Evolutionary conservation across 2,888 invertebrate genomes (phyloP).

Genomic region (Pyrrhia umbra): DNA sequence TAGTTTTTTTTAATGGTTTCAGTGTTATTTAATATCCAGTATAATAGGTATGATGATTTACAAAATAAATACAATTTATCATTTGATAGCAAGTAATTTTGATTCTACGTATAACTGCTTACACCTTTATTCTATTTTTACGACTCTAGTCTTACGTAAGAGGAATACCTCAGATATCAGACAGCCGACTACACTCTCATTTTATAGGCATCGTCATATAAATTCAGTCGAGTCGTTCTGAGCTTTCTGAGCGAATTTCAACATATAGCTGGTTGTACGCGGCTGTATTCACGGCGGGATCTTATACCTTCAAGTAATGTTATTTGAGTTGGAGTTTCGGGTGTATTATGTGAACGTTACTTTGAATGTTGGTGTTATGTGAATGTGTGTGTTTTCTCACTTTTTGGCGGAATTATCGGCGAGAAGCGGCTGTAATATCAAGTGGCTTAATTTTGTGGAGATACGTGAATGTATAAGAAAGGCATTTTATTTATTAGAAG

Average conservation of each 20-base stretch:
- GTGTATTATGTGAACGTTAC: slow-evolving; percentile 51
- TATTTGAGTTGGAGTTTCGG: slow-evolving; percentile 51
- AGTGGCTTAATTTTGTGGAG: slow-evolving; percentile 44
- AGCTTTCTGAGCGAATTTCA: slow-evolving; percentile 46
- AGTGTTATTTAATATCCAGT: too few species aligned
- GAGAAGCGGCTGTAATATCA: slow-evolving; percentile 37
- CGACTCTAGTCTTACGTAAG: slow-evolving; percentile 59
- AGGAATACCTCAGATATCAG: slow-evolving; percentile 57
- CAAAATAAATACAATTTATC: too few species aligned
- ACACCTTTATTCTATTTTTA: slow-evolving; percentile 56
- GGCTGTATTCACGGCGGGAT: slow-evolving; percentile 33
- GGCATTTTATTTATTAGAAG: neutral
- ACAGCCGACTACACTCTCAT: slow-evolving; percentile 64
- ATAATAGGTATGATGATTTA: too few species aligned
- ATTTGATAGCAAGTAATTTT: too few species aligned
- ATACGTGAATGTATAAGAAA: slow-evolving; percentile 1
- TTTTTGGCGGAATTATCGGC: slow-evolving; percentile 33
- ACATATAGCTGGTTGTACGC: slow-evolving; percentile 45
- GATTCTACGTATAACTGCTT: slow-evolving; percentile 1
- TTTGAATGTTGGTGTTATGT: slow-evolving; percentile 43
- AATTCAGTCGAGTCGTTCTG: slow-evolving; percentile 62
- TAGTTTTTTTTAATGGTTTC: too few species aligned
- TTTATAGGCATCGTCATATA: slow-evolving; percentile 70
- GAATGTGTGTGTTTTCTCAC: slow-evolving; percentile 49
- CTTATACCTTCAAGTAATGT: slow-evolving; percentile 52